A percentile compares a stretch with the other conserved stretches of the same genome.
These are phyloP conservation scores for Brachyptera risi DNA, from an alignment of 2,888 invertebrate genomes.

Conservation along the genomic window DNA sequence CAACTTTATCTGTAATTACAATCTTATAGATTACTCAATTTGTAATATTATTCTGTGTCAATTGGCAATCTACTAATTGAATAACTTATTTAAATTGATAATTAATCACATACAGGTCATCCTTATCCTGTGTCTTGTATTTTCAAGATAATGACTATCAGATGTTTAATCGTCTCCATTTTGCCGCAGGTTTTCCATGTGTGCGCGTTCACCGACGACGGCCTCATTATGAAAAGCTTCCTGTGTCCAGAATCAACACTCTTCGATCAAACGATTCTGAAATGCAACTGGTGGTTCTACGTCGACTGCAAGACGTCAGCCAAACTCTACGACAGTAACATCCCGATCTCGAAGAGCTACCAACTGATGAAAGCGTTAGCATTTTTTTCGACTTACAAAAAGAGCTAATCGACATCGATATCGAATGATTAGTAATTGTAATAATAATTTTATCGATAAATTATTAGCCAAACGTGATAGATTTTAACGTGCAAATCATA, in stretches of 20 bases:
- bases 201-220: conserved; percentile 83
- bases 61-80: no score
- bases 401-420: conserved; percentile 38
- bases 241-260: conserved; percentile 86
- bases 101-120: no score
- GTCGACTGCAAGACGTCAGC: conserved; percentile 82
- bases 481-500: no score
- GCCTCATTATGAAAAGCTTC: conserved; percentile 86
- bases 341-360: conserved; percentile 86
- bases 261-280: conserved; percentile 85
- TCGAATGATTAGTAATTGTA: not conserved
- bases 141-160: no score
- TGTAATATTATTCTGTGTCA: no score
- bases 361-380: conserved; percentile 87
- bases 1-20: no score
- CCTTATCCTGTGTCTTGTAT: no score
- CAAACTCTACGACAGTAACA: conserved; percentile 81
- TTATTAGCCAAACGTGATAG: no score
- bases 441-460: not conserved
- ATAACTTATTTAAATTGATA: no score
- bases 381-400: conserved; percentile 81
- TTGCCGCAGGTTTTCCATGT: conserved; percentile 78
- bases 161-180: no score
- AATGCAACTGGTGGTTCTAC: conserved; percentile 94
- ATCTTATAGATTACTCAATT: no score